A percentile compares a stretch with the other conserved stretches of the same genome.
Conservation (phyloP, 2,797 vertebrate genomes). For the Gymnothorax javanicus region DNA sequence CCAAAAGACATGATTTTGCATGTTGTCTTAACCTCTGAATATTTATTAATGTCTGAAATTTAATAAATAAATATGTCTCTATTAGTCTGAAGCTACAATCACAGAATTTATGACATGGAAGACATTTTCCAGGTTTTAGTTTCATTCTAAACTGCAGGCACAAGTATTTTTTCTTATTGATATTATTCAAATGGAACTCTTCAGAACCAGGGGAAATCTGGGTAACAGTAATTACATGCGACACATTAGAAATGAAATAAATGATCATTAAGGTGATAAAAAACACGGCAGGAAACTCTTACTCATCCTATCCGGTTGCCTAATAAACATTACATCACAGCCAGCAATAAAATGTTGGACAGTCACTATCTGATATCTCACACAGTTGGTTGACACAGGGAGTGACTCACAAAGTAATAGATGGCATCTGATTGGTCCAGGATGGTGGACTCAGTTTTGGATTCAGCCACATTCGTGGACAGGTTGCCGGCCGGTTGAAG, state of each 20-base stretch:
- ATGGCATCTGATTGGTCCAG: conserved; percentile 83
- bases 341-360: background rate
- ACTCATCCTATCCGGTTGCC: background rate
- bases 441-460: conserved; percentile 73
- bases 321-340: background rate
- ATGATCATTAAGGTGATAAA: background rate
- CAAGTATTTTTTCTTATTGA: background rate
- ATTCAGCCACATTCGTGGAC: conserved; percentile 79
- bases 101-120: background rate
- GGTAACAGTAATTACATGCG: background rate
- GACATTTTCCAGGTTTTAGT: background rate
- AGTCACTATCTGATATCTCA: background rate
- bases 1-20: background rate
- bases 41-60: background rate
- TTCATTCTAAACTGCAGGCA: background rate
- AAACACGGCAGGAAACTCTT: background rate
- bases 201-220: background rate
- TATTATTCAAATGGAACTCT: background rate
- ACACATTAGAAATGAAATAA: background rate
- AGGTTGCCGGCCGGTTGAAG: conserved; percentile 86
- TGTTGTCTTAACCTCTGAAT: background rate
- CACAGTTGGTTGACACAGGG: background rate
- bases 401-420: conserved; percentile 92
- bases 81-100: background rate
- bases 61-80: background rate